These are phyloP conservation scores for Morpho deidamia DNA, from an alignment of 2,888 invertebrate genomes.

Conservation along the genomic window DNA sequence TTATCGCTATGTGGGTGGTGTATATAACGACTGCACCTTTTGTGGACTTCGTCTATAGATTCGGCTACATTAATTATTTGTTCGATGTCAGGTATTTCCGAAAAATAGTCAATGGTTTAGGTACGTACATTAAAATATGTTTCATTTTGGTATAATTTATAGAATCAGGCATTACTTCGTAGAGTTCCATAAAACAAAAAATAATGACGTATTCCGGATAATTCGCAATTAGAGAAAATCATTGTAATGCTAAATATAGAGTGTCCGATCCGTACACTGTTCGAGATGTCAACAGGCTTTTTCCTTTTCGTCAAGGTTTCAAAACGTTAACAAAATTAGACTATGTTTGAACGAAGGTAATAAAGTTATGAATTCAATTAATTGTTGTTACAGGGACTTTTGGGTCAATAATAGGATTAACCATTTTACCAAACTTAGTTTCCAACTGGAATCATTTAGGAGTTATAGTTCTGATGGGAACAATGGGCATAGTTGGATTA, in stretches of 20 bases:
- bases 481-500: slow-evolving; percentile 44
- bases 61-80: slow-evolving; percentile 39
- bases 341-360: not conserved
- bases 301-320: not conserved
- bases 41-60: slow-evolving; percentile 42
- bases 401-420: slow-evolving; percentile 45
- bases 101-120: slow-evolving; percentile 51
- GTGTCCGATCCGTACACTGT: no score
- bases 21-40: slow-evolving; percentile 39
- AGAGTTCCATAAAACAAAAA: no score
- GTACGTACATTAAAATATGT: slow-evolving; percentile 30
- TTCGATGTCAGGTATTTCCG: slow-evolving; percentile 48
- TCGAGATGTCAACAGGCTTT: no score
- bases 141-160: no score
- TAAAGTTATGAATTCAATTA: slow-evolving; percentile 2
- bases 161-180: no score
- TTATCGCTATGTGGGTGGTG: slow-evolving; percentile 39
- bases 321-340: not conserved
- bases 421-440: slow-evolving; percentile 38
- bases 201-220: no score
- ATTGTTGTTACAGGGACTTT: slow-evolving; percentile 41
- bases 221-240: no score
- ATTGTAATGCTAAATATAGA: no score
- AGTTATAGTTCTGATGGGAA: slow-evolving; percentile 36
- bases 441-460: slow-evolving; percentile 34